These are phyloP conservation scores for Porites divaricata DNA, from an alignment of 92 coral and sea anemone species.

Conservation along the genomic window DNA sequence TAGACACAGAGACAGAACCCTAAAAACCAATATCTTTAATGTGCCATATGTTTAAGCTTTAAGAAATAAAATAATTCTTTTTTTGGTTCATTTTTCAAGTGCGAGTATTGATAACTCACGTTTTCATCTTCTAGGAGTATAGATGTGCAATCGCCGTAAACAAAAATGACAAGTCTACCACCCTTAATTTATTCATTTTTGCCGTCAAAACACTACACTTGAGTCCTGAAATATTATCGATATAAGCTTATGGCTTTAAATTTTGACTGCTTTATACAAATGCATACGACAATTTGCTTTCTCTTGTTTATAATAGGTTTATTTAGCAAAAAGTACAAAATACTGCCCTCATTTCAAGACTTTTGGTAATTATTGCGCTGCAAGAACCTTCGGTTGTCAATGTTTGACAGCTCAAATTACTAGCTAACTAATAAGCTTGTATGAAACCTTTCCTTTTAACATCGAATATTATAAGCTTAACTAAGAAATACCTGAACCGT, in stretches of 20 bases:
- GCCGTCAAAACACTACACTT: slow-evolving; percentile 14
- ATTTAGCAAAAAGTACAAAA: background rate
- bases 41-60: too few relatives aligned
- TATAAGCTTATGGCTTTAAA: too few relatives aligned
- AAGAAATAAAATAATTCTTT: too few relatives aligned
- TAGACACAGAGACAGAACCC: too few relatives aligned
- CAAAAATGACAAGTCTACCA: background rate
- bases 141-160: background rate
- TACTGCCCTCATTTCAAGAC: background rate
- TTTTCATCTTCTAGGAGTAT: too few relatives aligned
- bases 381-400: background rate
- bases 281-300: too few relatives aligned
- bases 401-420: slow-evolving; percentile 23
- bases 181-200: slow-evolving; percentile 21
- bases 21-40: too few relatives aligned
- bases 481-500: slow-evolving; percentile 83
- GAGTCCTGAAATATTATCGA: too few relatives aligned
- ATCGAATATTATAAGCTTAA: background rate
- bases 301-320: too few relatives aligned
- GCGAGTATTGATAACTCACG: too few relatives aligned
- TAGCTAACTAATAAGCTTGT: background rate
- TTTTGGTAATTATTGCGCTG: background rate
- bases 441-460: background rate
- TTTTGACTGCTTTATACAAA: too few relatives aligned
- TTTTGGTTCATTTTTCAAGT: too few relatives aligned